Conservation (phyloP, 2,888 invertebrate genomes). For the Pristionchus exspectatus region DNA sequence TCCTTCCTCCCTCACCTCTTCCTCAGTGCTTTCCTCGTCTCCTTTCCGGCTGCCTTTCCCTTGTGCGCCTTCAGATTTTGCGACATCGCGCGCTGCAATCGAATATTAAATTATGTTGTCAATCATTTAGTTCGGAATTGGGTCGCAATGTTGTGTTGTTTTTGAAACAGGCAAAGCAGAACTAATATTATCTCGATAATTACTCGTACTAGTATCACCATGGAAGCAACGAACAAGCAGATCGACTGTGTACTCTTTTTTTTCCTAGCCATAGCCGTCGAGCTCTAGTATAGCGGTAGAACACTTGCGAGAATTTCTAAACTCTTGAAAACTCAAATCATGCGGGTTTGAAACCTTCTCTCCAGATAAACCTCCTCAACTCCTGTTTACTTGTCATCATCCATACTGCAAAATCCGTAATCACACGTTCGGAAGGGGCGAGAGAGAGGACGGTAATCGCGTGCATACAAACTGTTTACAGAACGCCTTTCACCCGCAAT, state of each 20-base stretch:
- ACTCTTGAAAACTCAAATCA: background rate
- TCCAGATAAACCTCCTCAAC: background rate
- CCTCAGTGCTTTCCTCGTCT: constrained; percentile 17
- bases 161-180: no score
- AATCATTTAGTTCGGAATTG: background rate
- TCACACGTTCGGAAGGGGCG: background rate
- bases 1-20: constrained; percentile 17
- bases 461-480: constrained; percentile 28
- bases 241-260: no score
- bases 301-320: background rate
- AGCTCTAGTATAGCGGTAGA: no score
- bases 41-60: constrained; percentile 4
- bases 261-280: no score
- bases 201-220: no score
- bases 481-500: constrained; percentile 11
- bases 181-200: no score
- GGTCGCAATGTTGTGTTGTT: no score
- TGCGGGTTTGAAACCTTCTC: background rate
- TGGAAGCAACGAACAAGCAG: no score
- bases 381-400: background rate
- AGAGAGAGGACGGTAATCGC: background rate
- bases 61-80: constrained; percentile 10
- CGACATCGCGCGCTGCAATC: constrained; percentile 44
- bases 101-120: no score
- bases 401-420: background rate